These are phyloP conservation scores for Syngnathus scovelli DNA, from an alignment of 2,113 vertebrate species.

Conservation along the genomic window DNA sequence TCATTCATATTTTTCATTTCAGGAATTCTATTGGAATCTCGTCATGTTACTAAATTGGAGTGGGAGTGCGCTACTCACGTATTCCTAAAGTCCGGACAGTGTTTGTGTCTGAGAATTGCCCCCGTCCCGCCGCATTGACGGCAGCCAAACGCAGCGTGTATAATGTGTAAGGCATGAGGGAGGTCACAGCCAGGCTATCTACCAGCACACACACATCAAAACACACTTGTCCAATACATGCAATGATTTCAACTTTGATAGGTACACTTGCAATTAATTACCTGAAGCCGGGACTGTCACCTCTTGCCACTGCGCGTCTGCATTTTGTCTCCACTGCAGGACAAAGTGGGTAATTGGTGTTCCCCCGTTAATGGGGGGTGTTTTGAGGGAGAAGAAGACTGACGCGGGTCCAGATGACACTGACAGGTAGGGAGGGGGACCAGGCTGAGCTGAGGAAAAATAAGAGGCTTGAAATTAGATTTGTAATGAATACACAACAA, in stretches of 20 bases:
- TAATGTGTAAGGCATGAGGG: slow-evolving; percentile 57
- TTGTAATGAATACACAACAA: too few relatives aligned
- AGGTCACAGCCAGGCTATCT: slow-evolving; percentile 46
- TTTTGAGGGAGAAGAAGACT: slow-evolving; percentile 46
- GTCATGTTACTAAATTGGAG: neutral
- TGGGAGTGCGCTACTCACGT: slow-evolving; percentile 53
- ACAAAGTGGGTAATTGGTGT: slow-evolving; percentile 50
- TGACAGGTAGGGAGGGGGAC: slow-evolving; percentile 34
- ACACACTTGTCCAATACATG: neutral
- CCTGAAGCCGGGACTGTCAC: slow-evolving; percentile 36
- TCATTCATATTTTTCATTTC: too few relatives aligned
- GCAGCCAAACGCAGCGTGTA: slow-evolving; percentile 64
- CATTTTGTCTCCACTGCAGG: slow-evolving; percentile 54
- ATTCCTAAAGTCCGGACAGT: slow-evolving; percentile 47
- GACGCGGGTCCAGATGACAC: slow-evolving; percentile 44
- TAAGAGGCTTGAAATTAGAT: neutral
- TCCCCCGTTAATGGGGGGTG: slow-evolving; percentile 48
- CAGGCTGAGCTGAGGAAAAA: slow-evolving; percentile 51
- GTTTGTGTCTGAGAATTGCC: slow-evolving; percentile 51
- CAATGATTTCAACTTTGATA: neutral
- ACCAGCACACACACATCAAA: slow-evolving; percentile 6
- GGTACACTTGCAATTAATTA: slow-evolving; percentile 7
- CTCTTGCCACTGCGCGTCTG: slow-evolving; percentile 41
- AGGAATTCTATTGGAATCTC: neutral
- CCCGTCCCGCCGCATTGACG: slow-evolving; percentile 56